Evolutionary conservation across 30 jellyfish, hydroid and myxozoan species (phyloP).

Genomic region (Aurelia aurita): DNA sequence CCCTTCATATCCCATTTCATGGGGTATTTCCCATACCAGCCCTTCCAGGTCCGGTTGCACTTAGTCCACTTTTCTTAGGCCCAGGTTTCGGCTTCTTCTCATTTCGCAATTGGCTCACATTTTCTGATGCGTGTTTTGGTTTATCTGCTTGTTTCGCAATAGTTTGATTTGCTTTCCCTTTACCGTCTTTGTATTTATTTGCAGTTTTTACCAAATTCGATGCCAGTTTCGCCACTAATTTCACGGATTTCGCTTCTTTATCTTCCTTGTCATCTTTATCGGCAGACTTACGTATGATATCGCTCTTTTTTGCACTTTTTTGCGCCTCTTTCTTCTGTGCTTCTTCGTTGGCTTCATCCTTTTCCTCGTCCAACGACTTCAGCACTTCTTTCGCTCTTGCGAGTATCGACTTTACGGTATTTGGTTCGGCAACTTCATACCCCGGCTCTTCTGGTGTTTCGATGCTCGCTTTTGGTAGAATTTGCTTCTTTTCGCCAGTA

Average conservation of each 20-base stretch:
- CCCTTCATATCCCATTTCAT: neutral
- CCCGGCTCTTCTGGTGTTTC: slow-evolving; percentile 72
- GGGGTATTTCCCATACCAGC: slow-evolving; percentile 98
- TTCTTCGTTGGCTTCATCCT: slow-evolving; percentile 38
- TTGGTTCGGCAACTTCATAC: slow-evolving; percentile 90
- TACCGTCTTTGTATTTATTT: slow-evolving; percentile 24
- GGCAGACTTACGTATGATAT: slow-evolving; percentile 63
- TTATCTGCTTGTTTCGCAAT: neutral
- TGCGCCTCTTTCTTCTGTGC: slow-evolving; percentile 17
- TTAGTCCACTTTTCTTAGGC: slow-evolving; percentile 71
- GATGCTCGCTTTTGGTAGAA: slow-evolving; percentile 85
- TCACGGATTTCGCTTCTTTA: slow-evolving; percentile 72
- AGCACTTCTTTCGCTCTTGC: slow-evolving; percentile 97
- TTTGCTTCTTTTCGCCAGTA: slow-evolving; percentile 70
- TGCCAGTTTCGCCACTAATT: slow-evolving; percentile 92
- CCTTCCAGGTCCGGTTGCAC: slow-evolving; percentile 92
- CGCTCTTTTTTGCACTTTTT: slow-evolving; percentile 79
- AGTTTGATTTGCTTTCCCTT: slow-evolving; percentile 24
- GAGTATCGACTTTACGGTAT: slow-evolving; percentile 90
- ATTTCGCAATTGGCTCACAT: slow-evolving; percentile 23
- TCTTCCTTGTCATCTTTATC: slow-evolving; percentile 33
- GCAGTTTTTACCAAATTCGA: slow-evolving; percentile 86
- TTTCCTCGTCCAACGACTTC: slow-evolving; percentile 92
- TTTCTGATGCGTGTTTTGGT: neutral
- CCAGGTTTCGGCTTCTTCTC: slow-evolving; percentile 89